Base-by-base conservation (phyloP, 2,888 invertebrate genomes). In the Hyposoter didymator region DNA sequence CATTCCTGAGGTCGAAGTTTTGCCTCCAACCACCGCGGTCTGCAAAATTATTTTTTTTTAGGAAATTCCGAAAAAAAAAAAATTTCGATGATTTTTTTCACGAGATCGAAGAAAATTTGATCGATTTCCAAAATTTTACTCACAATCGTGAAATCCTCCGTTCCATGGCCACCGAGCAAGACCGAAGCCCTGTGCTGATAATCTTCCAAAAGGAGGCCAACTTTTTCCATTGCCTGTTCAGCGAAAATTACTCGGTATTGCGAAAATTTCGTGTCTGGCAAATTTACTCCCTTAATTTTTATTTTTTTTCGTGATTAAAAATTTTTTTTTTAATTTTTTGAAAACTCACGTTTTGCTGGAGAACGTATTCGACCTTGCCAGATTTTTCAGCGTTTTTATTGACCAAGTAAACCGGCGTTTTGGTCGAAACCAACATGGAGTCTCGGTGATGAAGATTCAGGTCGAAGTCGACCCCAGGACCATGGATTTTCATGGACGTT, bases 161-260 rank as follows among this genome's bases (percentile, higher is more conserved):
- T 2, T 39, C 39, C 66, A 12, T 66, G 5, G 17, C 8, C 8
- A 19, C 19, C n/a, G 7, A 66, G n/a, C 28, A 66, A 35, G n/a
- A 66, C 66, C 66, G 66, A 66, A n/a, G 66, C 35, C 66, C n/a
- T n/a, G 35, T 66, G 66, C 8, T 7, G 35, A 66, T n/a, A n/a
- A 19, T 66, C 66, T 39, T 66, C 66, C n/a, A 66, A 39, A 19
- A 66, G 66, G 10, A 2, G 39, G n/a, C 66, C 39, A n/a, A 39
- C 66, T 7, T 39, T n/a, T n/a, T 39, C n/a, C 66, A 66, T 66
- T 19, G 66, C 66, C 66, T 66, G 35, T 28, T 28, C 59, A 14
- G 14, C 28, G 0, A 59, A 28, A 28, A 12, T 3, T 0, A 0
- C 39, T 39, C 39, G 22, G 28, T 5, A 3, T 22, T 28, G 28